Conservation (phyloP, 2,113 vertebrate genomes). For the Zosterops japonicus region DNA sequence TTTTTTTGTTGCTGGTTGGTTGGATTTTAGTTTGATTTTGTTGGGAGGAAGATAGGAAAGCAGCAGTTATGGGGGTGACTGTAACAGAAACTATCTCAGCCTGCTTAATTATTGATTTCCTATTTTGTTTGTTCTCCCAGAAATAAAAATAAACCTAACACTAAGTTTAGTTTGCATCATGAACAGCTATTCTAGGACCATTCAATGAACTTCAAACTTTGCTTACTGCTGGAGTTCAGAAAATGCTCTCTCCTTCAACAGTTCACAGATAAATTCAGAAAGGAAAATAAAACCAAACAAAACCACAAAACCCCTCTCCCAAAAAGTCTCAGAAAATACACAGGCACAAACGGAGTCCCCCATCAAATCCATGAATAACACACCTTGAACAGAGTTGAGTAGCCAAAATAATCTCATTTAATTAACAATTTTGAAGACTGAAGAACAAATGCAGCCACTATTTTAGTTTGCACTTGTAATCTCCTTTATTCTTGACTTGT, state of each 20-base stretch:
- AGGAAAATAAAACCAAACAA: neutral
- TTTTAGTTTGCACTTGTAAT: neutral
- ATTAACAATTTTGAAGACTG: neutral
- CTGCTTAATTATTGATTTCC: neutral
- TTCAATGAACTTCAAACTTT: neutral
- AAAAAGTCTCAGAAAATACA: neutral
- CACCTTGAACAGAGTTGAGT: rapidly evolving
- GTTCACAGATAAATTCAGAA: neutral
- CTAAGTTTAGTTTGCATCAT: neutral
- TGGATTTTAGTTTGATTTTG: neutral
- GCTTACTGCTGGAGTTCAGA: neutral
- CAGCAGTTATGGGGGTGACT: neutral
- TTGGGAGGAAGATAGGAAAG: neutral
- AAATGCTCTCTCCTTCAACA: neutral
- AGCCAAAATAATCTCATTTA: neutral
- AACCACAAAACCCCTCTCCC: neutral
- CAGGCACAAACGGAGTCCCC: rapidly evolving
- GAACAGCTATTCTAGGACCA: neutral
- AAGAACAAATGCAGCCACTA: neutral
- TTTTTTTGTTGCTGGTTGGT: neutral
- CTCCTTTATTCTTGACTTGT: neutral
- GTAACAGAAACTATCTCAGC: neutral
- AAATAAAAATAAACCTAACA: neutral
- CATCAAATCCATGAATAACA: neutral
- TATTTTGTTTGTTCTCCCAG: neutral